These are phyloP conservation scores for Pachypeltis micranthus DNA, from an alignment of 1,140 invertebrate genomes.

Conservation along the genomic window DNA sequence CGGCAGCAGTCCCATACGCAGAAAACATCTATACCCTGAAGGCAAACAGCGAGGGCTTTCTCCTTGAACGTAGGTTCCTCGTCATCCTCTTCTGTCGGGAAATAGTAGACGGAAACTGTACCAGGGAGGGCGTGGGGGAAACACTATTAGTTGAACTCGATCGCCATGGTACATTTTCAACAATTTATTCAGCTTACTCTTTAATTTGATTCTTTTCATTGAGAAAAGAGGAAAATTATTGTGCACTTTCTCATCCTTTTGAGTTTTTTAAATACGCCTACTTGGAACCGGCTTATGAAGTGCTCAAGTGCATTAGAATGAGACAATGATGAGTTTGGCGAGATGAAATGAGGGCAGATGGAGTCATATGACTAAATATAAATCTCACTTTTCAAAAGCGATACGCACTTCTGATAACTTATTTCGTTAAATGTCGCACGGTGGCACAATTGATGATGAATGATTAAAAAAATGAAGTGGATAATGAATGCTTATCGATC, in stretches of 20 bases:
- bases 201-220: not conserved
- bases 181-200: conserved; percentile 22
- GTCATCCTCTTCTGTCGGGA: conserved; percentile 82
- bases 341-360: not conserved
- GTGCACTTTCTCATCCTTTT: not conserved
- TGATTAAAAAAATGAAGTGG: too few relatives aligned
- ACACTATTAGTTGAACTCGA: conserved; percentile 11
- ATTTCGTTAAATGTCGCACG: too few relatives aligned
- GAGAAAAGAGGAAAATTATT: not conserved
- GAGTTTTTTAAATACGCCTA: not conserved
- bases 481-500: too few relatives aligned
- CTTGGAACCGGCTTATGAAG: not conserved
- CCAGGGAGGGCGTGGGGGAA: not conserved
- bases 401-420: too few relatives aligned
- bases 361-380: too few relatives aligned
- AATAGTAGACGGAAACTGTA: conserved; percentile 84
- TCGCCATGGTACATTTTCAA: conserved; percentile 1
- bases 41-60: conserved; percentile 55
- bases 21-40: conserved; percentile 78
- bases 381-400: too few relatives aligned
- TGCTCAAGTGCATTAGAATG: not conserved
- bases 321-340: not conserved
- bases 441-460: too few relatives aligned
- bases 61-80: conserved; percentile 81
- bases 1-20: conserved; percentile 96